These are phyloP conservation scores for Isurus oxyrinchus DNA, from an alignment of 2,113 vertebrate genomes.

Conservation along the genomic window DNA sequence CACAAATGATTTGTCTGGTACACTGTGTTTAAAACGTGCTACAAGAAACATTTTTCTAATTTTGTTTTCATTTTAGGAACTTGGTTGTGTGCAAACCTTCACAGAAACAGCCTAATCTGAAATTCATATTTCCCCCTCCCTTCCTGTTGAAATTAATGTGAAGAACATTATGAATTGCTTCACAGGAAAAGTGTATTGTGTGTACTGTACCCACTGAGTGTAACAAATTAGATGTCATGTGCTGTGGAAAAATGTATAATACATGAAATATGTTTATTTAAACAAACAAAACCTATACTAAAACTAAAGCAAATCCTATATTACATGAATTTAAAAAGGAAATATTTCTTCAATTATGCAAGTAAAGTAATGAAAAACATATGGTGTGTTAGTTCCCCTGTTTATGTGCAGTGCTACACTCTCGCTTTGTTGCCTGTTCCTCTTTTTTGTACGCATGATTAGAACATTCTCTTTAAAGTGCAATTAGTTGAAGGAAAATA, in stretches of 20 bases:
- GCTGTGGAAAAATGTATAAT: neutral
- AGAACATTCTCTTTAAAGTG: neutral
- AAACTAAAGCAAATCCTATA: neutral
- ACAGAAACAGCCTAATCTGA: constrained; percentile 12
- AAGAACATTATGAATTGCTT: neutral
- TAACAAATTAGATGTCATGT: neutral
- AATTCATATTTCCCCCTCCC: constrained; percentile 31
- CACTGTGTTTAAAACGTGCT: neutral
- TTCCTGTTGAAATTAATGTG: constrained; percentile 7
- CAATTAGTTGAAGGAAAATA: neutral
- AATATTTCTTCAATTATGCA: neutral
- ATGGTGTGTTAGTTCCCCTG: neutral
- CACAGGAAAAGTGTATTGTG: neutral
- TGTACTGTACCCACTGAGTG: neutral
- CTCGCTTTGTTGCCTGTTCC: neutral
- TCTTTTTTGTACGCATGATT: neutral
- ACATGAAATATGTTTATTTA: neutral
- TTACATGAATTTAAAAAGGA: neutral
- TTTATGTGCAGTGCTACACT: neutral
- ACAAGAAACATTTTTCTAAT: neutral
- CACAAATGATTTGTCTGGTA: neutral
- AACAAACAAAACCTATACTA: neutral
- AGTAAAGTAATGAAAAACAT: neutral
- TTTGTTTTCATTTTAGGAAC: constrained; percentile 30
- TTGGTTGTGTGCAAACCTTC: neutral